Evolutionary conservation across 1,140 invertebrate species (phyloP), one percentile per base, ranked within the genome.

Genomic region (Caenorhabditis elegans): DNA sequence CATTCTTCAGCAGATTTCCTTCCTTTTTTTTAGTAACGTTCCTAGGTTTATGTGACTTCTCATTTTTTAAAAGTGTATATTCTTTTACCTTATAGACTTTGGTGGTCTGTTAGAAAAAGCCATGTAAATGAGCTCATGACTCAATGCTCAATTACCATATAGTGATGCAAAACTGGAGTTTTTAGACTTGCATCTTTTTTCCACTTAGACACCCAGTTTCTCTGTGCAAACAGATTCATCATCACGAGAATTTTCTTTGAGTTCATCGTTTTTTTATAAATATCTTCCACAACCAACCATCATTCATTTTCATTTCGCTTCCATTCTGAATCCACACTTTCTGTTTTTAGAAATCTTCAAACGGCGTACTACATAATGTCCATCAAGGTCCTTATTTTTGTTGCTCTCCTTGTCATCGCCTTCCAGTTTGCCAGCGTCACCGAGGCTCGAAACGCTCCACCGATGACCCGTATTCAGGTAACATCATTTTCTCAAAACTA

Each of bases 391-490:
- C 48, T 77, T 46, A 19, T 77, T 15, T 28, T 77, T n/a, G 24
- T 49, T 24, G 76, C 60, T 1, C 60, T 70, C 34, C 19, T 70
- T 26, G 60, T 22, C 19, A 70, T 70, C 19, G 60, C 60, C 17
- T 70, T 36, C 60, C 60, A 70, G 19, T 39, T 70, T 10, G 60
- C 34, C 19, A 24, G n/a, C 8, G 19, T 70, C 55, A 34, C 17
- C 19, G 60, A 70, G 19, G 60, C 60, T 70, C 60, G 60, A 39
- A 70, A 24, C n/a, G 60, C 60, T 22, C 60, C 60, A 39, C 60
- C 60, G 39, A 70, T 70, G 60, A 70, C 60, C n/a, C 60, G 60
- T 24, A 70, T 70, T 34, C 60, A 70, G 60, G 60, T 70, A 22
- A 70, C 19, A 70, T 19, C n/a, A 39, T 43, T 19, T 34, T 17